A percentile compares a stretch with the other conserved stretches of the same genome.
Evolutionary conservation across 2,888 invertebrate genomes (phyloP).

Genomic region (Epinotia demarniana): DNA sequence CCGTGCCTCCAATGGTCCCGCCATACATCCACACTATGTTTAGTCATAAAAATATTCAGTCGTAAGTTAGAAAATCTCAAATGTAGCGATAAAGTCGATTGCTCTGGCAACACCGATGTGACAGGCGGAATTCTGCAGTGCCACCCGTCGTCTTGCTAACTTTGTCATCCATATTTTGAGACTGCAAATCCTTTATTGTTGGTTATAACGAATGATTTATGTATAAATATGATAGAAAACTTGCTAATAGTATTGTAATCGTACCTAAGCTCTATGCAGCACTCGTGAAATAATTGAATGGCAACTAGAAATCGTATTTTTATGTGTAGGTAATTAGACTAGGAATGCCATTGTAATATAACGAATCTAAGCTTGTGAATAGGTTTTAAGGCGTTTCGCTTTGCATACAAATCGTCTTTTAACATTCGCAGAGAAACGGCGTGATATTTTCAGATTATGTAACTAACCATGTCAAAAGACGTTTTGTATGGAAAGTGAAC

Average conservation of each 20-base stretch:
- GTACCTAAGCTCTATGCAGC: conserved; percentile 2
- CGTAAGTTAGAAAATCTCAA: conserved; percentile 53
- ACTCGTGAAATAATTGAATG: conserved; percentile 15
- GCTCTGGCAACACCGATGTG: conserved; percentile 42
- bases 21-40: conserved; percentile 79
- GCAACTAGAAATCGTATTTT: conserved; percentile 33
- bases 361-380: conserved; percentile 8
- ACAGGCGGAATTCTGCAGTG: conserved; percentile 35
- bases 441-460: too few species aligned
- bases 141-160: conserved; percentile 23
- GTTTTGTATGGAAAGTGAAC: too few species aligned
- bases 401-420: too few species aligned
- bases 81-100: conserved; percentile 18
- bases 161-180: conserved; percentile 31
- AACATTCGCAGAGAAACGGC: too few species aligned
- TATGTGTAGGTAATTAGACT: conserved; percentile 12
- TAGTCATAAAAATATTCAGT: conserved; percentile 75
- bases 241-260: not conserved
- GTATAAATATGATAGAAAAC: conserved; percentile 20
- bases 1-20: conserved; percentile 74
- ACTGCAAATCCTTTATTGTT: conserved; percentile 38
- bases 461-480: too few species aligned
- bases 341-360: conserved; percentile 9
- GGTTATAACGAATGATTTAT: conserved; percentile 23
- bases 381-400: not conserved